Percentiles rank a stretch among this genome's conserved stretches.
Evolutionary conservation across 1,140 invertebrate genomes (phyloP).

Genomic region (Epicauta chinensis): DNA sequence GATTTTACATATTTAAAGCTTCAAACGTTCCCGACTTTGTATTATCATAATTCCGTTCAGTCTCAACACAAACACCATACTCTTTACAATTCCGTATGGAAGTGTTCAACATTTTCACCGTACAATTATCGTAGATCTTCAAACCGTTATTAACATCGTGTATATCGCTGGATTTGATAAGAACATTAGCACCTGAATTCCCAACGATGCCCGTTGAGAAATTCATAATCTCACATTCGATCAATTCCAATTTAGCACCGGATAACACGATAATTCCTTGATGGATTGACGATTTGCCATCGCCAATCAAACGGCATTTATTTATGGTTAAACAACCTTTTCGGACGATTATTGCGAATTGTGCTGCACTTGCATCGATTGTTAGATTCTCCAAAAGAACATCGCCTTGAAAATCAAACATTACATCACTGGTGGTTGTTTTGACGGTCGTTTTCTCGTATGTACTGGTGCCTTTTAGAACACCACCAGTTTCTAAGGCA

Average conservation of each 20-base stretch:
- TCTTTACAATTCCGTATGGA: constrained; percentile 32
- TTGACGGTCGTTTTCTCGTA: constrained; percentile 36
- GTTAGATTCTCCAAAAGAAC: constrained; percentile 43
- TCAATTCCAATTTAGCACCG: constrained; percentile 33
- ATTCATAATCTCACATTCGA: constrained; percentile 39
- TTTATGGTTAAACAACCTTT: constrained; percentile 36
- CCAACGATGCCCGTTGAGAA: constrained; percentile 41
- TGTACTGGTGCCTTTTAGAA: constrained; percentile 41
- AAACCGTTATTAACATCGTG: constrained; percentile 29
- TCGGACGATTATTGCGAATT: constrained; percentile 42
- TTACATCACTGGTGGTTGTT: constrained; percentile 41
- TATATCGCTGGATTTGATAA: constrained; percentile 27
- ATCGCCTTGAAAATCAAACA: constrained; percentile 41
- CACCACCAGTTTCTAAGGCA: constrained; percentile 47
- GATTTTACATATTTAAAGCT: constrained; percentile 27
- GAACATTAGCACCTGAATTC: constrained; percentile 32
- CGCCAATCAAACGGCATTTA: constrained; percentile 42
- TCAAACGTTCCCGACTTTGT: constrained; percentile 30
- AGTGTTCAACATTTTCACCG: constrained; percentile 20
- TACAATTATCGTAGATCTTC: constrained; percentile 37
- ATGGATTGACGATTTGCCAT: constrained; percentile 39
- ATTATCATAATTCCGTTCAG: constrained; percentile 13
- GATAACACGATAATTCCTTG: constrained; percentile 44
- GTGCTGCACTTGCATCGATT: constrained; percentile 40
- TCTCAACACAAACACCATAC: constrained; percentile 36